Conservation (phyloP, 2,797 vertebrate species). For the Catamblyrhynchus diadema region DNA sequence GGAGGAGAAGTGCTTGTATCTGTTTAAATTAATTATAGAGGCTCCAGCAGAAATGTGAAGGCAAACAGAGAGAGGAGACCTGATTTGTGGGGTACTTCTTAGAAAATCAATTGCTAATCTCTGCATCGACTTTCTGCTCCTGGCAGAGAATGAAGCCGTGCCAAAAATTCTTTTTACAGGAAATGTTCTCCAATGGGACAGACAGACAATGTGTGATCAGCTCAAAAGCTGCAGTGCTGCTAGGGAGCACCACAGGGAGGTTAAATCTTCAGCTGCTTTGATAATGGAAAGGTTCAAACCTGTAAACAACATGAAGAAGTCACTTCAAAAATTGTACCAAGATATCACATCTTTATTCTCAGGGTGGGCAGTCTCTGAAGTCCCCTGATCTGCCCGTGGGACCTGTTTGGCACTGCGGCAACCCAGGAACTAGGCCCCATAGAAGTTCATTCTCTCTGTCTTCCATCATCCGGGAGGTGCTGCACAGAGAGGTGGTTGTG, state of each 20-base stretch:
- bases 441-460: neutral
- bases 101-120: conserved; percentile 39
- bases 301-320: neutral
- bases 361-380: neutral
- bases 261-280: conserved; percentile 8
- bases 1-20: conserved; percentile 46
- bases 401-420: neutral
- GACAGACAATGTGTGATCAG: neutral
- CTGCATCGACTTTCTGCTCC: conserved; percentile 11
- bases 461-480: neutral
- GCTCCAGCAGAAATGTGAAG: conserved; percentile 34
- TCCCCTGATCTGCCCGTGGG: neutral
- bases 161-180: conserved; percentile 43
- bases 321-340: neutral
- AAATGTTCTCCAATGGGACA: conserved; percentile 22
- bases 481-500: neutral
- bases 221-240: neutral
- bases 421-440: neutral
- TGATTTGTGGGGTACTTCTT: conserved; percentile 38
- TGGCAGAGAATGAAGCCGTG: neutral
- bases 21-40: conserved; percentile 63
- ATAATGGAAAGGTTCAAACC: neutral
- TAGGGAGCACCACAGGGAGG: neutral
- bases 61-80: conserved; percentile 39
- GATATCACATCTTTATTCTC: neutral